Conservation (phyloP, 2,888 invertebrate genomes). For the Junonia oenone region DNA sequence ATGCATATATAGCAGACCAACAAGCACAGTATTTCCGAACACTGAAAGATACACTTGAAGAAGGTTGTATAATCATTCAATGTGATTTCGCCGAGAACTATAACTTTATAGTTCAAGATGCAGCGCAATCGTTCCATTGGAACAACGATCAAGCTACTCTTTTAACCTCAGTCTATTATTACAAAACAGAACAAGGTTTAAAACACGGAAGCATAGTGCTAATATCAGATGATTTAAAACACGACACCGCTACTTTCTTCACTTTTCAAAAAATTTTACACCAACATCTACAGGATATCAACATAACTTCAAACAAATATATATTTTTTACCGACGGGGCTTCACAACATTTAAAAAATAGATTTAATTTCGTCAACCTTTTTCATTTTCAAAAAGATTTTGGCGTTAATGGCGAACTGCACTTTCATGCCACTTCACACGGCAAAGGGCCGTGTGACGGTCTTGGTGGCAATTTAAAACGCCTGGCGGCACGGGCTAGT, state of each 20-base stretch:
- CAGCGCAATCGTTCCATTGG: conserved; percentile 23
- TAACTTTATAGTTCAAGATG: conserved; percentile 23
- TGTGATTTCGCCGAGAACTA: conserved; percentile 26
- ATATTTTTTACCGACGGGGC: conserved; percentile 24
- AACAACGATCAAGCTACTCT: conserved; percentile 26
- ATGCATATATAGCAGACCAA: conserved; percentile 23
- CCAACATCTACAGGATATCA: background rate
- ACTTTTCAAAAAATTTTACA: conserved; percentile 21
- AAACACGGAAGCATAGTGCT: conserved; percentile 28
- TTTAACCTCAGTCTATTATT: conserved; percentile 22
- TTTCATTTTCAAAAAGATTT: background rate
- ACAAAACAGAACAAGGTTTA: conserved; percentile 18
- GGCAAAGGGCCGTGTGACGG: background rate
- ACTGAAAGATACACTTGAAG: conserved; percentile 18
- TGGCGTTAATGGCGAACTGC: background rate
- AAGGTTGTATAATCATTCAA: conserved; percentile 18
- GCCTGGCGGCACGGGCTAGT: background rate
- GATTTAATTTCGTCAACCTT: too few species aligned
- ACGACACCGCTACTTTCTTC: conserved; percentile 28
- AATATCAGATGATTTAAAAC: conserved; percentile 29
- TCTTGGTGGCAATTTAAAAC: background rate
- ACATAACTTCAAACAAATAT: conserved; percentile 6
- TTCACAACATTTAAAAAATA: conserved; percentile 26
- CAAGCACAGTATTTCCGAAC: conserved; percentile 23
- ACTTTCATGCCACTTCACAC: too few species aligned